phyloP scores from a whole-genome alignment of 1,140 invertebrate species.

The Brachionus sp. region DNA sequence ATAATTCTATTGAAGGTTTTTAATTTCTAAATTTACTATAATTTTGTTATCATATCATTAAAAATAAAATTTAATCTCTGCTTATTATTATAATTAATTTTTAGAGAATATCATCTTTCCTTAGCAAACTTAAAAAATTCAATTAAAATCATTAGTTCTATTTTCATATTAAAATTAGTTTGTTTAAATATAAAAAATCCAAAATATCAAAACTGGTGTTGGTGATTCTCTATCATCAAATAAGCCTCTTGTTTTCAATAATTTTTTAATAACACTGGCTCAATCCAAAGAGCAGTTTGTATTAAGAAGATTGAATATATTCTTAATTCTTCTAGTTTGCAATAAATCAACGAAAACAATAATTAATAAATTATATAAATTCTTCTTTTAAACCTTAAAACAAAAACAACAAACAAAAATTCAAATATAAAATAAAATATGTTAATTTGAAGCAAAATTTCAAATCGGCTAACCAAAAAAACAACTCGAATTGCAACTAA shows the following conservation, averaged over 20 bases:
- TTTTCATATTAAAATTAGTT: background rate
- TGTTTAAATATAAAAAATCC: background rate
- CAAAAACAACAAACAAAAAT: background rate
- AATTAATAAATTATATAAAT: background rate
- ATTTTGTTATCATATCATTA: too few relatives aligned
- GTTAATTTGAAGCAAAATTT: conserved; percentile 30
- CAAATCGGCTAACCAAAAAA: conserved; percentile 24
- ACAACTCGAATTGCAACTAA: conserved; percentile 8
- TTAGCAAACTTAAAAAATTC: too few relatives aligned
- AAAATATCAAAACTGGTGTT: background rate
- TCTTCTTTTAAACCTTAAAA: background rate
- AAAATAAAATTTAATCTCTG: too few relatives aligned
- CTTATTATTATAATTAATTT: too few relatives aligned
- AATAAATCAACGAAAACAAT: background rate
- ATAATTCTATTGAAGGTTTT: too few relatives aligned
- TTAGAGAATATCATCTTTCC: too few relatives aligned
- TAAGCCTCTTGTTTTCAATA: background rate
- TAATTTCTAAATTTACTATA: too few relatives aligned
- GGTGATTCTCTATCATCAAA: background rate
- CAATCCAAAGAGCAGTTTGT: background rate
- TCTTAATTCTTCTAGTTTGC: background rate
- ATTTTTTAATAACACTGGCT: background rate
- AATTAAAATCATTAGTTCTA: too few relatives aligned
- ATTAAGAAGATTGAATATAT: background rate
- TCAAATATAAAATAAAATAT: conserved; percentile 29